These are phyloP conservation scores for Esox niger DNA, from an alignment of 2,113 vertebrate genomes.

Conservation along the genomic window DNA sequence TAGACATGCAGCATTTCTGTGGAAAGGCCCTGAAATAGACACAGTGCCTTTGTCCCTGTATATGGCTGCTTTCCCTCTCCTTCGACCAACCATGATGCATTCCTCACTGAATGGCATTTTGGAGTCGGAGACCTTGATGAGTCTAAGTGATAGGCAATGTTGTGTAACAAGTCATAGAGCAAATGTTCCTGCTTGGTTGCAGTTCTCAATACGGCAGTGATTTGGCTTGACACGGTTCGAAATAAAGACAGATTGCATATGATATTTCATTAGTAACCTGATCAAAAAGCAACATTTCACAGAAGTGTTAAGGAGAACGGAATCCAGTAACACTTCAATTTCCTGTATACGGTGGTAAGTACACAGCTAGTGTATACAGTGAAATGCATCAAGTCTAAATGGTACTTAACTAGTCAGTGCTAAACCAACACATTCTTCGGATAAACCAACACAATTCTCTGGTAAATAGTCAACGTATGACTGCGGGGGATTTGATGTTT, in stretches of 20 bases:
- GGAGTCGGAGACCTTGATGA: constrained; percentile 53
- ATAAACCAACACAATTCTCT: no score
- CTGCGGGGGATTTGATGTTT: no score
- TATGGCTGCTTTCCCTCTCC: constrained; percentile 3
- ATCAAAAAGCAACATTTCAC: not conserved
- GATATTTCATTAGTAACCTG: constrained; percentile 30
- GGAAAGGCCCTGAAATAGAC: no score
- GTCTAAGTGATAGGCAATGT: constrained; percentile 30
- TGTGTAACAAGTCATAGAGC: constrained; percentile 41
- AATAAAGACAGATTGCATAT: constrained; percentile 66
- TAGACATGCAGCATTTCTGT: not conserved
- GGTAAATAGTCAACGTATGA: no score
- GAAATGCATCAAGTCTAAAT: no score
- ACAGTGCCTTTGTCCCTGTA: no score
- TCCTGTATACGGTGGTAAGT: no score
- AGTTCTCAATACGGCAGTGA: constrained; percentile 41
- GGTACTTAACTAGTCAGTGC: no score
- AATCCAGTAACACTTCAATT: not conserved
- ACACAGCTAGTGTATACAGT: no score
- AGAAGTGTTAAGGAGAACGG: not conserved
- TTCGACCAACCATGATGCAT: constrained; percentile 22
- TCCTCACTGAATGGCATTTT: constrained; percentile 32
- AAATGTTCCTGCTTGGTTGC: constrained; percentile 56
- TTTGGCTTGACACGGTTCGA: constrained; percentile 44
- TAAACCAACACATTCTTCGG: no score